These are phyloP conservation scores for Amiota communis DNA, from an alignment of 2,888 invertebrate species.

Conservation along the genomic window DNA sequence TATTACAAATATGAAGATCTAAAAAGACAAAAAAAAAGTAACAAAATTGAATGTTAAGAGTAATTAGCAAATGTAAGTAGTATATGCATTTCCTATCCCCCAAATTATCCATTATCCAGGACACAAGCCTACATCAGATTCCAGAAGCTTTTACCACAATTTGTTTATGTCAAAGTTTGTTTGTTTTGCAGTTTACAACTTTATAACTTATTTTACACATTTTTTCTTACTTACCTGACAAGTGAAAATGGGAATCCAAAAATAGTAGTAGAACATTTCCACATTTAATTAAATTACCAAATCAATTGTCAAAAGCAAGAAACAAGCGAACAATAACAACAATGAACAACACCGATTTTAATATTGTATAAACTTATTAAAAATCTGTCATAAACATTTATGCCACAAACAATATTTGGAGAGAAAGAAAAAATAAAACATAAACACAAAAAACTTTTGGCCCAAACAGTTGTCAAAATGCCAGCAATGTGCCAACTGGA, in stretches of 20 bases:
- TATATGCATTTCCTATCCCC: not conserved
- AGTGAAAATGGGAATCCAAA: not conserved
- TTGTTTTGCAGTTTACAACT: not conserved
- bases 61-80: slow-evolving; percentile 7
- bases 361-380: slow-evolving; percentile 56
- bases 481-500: slow-evolving; percentile 60
- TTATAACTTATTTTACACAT: slow-evolving; percentile 3
- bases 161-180: slow-evolving; percentile 12
- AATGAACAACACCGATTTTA: not conserved
- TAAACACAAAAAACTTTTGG: slow-evolving; percentile 17
- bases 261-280: slow-evolving; percentile 23
- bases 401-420: not conserved
- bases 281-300: slow-evolving; percentile 64
- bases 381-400: slow-evolving; percentile 65
- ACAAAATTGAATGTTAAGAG: slow-evolving; percentile 6
- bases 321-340: slow-evolving; percentile 11
- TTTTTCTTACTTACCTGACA: not conserved
- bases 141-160: not conserved
- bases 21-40: too few species aligned
- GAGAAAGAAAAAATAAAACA: not conserved
- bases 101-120: too few species aligned
- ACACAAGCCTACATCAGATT: too few species aligned
- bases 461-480: slow-evolving; percentile 58
- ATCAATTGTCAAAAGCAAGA: slow-evolving; percentile 59
- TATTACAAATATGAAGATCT: slow-evolving; percentile 22